Conservation (phyloP, 2,888 invertebrate species). For the Steromphala cineraria region DNA sequence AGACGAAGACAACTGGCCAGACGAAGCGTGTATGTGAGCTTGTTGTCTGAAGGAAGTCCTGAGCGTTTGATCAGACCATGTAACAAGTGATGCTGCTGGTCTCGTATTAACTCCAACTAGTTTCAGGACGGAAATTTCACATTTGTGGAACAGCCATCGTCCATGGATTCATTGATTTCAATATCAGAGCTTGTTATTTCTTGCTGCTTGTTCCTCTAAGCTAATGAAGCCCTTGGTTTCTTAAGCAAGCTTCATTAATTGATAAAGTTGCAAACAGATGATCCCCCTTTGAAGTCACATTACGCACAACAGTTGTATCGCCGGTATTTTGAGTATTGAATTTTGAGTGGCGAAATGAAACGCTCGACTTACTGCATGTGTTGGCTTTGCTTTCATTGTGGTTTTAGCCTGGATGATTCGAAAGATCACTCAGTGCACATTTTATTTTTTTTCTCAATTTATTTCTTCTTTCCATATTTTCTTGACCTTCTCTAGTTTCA, state of each 20-base stretch:
- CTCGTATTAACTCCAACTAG: background rate
- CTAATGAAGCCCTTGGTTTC: background rate
- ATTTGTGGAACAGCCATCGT: background rate
- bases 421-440: too few species aligned
- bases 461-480: background rate
- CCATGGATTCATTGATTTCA: background rate
- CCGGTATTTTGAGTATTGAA: too few species aligned
- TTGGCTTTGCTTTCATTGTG: too few species aligned
- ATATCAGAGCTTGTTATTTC: slow-evolving; percentile 9
- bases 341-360: too few species aligned
- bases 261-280: slow-evolving; percentile 14
- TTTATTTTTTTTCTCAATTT: background rate
- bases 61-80: background rate
- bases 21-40: too few species aligned
- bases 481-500: background rate
- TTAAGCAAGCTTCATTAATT: slow-evolving; percentile 7
- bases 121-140: slow-evolving; percentile 4
- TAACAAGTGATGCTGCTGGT: background rate
- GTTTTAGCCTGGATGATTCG: too few species aligned
- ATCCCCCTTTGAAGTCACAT: background rate
- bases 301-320: too few species aligned
- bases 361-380: too few species aligned
- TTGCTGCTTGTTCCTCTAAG: background rate
- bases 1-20: too few species aligned
- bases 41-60: too few species aligned